Conservation (phyloP, 1,140 invertebrate genomes). For the Archegozetes longisetosus region DNA sequence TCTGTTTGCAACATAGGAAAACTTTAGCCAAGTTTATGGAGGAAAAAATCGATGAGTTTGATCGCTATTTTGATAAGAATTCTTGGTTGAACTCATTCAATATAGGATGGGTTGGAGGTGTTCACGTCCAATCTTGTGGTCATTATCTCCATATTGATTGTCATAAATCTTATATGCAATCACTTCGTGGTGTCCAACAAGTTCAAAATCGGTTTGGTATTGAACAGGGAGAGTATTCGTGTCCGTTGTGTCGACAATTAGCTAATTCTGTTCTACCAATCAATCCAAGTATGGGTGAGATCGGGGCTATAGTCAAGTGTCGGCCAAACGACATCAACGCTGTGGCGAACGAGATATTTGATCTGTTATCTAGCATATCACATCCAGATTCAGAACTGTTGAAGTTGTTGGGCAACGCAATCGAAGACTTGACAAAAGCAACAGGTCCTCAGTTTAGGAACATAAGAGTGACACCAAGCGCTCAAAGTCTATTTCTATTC, state of each 20-base stretch:
- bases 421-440: slow-evolving; percentile 77
- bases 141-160: slow-evolving; percentile 89
- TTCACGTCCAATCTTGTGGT: slow-evolving; percentile 87
- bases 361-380: slow-evolving; percentile 40
- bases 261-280: slow-evolving; percentile 82
- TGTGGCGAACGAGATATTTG: slow-evolving; percentile 13
- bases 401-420: slow-evolving; percentile 43
- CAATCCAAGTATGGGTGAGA: slow-evolving; percentile 41
- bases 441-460: slow-evolving; percentile 44
- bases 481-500: slow-evolving; percentile 61
- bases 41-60: slow-evolving; percentile 47
- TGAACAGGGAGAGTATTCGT: slow-evolving; percentile 57
- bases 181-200: slow-evolving; percentile 26
- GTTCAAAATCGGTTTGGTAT: background rate
- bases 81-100: slow-evolving; percentile 71
- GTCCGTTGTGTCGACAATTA: slow-evolving; percentile 79
- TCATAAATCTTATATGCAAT: slow-evolving; percentile 67
- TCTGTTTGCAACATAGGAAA: slow-evolving; percentile 33
- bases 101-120: slow-evolving; percentile 78
- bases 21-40: slow-evolving; percentile 38
- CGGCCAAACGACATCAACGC: slow-evolving; percentile 7
- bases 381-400: slow-evolving; percentile 16
- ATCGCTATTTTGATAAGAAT: slow-evolving; percentile 49
- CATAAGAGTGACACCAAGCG: slow-evolving; percentile 23
- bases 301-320: slow-evolving; percentile 14